Percentiles rank a stretch among this genome's conserved stretches.
Conservation (phyloP, 2,797 vertebrate genomes). For the Acipenser transmontanus region DNA sequence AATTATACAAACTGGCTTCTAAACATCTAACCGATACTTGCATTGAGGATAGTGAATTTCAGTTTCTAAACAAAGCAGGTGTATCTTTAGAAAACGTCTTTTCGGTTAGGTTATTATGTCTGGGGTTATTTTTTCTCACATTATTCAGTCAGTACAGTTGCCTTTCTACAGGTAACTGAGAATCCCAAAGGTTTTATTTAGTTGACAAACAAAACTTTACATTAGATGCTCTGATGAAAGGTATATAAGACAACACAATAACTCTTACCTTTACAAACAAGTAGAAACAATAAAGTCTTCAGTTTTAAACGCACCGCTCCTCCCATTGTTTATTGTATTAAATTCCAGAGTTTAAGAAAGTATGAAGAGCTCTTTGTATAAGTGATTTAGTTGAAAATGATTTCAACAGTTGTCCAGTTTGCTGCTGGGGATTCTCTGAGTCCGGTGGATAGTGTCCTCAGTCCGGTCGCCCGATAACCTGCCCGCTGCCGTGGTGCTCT, state of each 20-base stretch:
- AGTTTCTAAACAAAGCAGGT: too few relatives aligned
- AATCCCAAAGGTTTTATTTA: too few relatives aligned
- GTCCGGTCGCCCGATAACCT: constrained; percentile 45
- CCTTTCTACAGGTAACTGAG: too few relatives aligned
- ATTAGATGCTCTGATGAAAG: too few relatives aligned
- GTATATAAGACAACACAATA: neutral
- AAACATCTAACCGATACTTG: too few relatives aligned
- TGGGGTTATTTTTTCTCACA: too few relatives aligned
- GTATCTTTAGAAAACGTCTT: too few relatives aligned
- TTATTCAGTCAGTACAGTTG: too few relatives aligned
- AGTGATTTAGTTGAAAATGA: constrained; percentile 33
- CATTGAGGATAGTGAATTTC: too few relatives aligned
- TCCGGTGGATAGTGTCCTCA: constrained; percentile 42
- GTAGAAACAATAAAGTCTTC: constrained; percentile 42
- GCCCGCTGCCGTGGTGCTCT: constrained; percentile 33
- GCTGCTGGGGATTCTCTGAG: constrained; percentile 13
- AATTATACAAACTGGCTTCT: too few relatives aligned
- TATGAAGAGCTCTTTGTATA: constrained; percentile 33
- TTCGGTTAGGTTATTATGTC: too few relatives aligned
- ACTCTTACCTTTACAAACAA: constrained; percentile 57
- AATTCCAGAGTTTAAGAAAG: neutral
- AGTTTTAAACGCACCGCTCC: constrained; percentile 57
- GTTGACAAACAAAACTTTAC: too few relatives aligned
- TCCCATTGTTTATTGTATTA: constrained; percentile 52
- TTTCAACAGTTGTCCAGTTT: constrained; percentile 19